These are phyloP conservation scores for Coracopsis vasa DNA, from an alignment of 2,113 vertebrate species.

Conservation along the genomic window DNA sequence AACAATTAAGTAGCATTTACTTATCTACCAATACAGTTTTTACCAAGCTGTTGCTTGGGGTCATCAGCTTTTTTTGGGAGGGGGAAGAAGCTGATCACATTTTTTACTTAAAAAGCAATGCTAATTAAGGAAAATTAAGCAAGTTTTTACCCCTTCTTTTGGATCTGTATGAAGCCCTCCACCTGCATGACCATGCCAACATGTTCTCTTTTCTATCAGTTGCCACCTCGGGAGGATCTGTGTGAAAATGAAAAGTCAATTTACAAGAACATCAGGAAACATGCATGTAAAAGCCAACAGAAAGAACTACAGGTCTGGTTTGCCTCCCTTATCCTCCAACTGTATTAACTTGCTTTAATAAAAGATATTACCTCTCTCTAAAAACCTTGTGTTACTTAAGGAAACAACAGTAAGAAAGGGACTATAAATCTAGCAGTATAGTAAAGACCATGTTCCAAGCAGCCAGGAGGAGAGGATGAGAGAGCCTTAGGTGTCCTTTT, in stretches of 20 bases:
- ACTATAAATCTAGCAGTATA: background rate
- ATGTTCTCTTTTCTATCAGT: slow-evolving; percentile 82
- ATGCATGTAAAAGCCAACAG: background rate
- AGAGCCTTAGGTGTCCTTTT: background rate
- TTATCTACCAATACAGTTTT: background rate
- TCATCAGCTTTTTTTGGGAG: background rate
- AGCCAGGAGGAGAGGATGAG: background rate
- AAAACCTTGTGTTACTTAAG: background rate
- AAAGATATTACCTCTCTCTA: background rate
- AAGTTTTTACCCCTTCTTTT: slow-evolving; percentile 89
- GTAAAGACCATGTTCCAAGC: background rate
- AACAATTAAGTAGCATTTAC: background rate
- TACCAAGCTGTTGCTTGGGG: background rate
- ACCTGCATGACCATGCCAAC: slow-evolving; percentile 95
- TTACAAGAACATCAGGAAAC: slow-evolving; percentile 24
- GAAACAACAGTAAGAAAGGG: background rate
- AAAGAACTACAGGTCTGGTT: background rate
- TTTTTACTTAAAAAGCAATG: background rate
- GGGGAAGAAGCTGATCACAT: background rate
- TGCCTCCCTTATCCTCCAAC: background rate
- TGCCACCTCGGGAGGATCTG: slow-evolving; percentile 81
- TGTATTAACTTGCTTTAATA: background rate
- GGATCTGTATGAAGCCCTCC: slow-evolving; percentile 90
- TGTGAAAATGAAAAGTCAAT: slow-evolving; percentile 29
- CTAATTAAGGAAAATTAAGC: background rate